Percentiles rank a stretch among this genome's conserved stretches.
These are phyloP conservation scores for Nycticorax nycticorax DNA, from an alignment of 2,113 vertebrate species.

Conservation along the genomic window DNA sequence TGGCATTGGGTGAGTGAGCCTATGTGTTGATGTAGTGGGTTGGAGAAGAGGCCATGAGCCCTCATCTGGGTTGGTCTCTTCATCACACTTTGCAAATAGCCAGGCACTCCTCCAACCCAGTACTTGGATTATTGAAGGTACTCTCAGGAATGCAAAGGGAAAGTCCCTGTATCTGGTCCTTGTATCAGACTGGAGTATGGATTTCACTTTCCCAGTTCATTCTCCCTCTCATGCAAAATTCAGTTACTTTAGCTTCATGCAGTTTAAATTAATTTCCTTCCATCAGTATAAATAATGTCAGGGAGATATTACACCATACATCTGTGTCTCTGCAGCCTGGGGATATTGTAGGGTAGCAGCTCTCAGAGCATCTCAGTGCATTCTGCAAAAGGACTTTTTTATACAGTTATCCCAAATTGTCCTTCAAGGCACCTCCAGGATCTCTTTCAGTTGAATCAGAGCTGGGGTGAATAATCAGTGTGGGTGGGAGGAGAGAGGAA, in stretches of 20 bases:
- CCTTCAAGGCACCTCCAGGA: not conserved
- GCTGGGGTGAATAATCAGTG: not conserved
- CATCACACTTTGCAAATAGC: not conserved
- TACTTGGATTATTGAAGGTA: not conserved
- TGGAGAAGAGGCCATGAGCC: not conserved
- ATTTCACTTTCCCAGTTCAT: not conserved
- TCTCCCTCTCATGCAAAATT: conserved; percentile 8
- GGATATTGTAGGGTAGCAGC: not conserved
- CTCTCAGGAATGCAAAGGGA: not conserved
- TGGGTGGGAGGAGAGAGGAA: not conserved
- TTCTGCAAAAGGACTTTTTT: not conserved
- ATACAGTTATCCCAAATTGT: not conserved
- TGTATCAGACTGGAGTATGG: not conserved
- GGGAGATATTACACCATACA: not conserved
- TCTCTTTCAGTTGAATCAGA: not conserved
- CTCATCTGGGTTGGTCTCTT: not conserved
- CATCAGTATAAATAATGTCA: not conserved
- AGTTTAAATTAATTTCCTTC: conserved; percentile 21
- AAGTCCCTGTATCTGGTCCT: not conserved
- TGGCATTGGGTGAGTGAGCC: fast-evolving
- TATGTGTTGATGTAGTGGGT: fast-evolving
- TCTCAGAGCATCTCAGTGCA: not conserved
- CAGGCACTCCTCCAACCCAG: not conserved
- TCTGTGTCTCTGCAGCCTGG: not conserved
- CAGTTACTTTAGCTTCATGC: not conserved